Conservation (phyloP, 2,797 vertebrate species). For the Semotilus atromaculatus region DNA sequence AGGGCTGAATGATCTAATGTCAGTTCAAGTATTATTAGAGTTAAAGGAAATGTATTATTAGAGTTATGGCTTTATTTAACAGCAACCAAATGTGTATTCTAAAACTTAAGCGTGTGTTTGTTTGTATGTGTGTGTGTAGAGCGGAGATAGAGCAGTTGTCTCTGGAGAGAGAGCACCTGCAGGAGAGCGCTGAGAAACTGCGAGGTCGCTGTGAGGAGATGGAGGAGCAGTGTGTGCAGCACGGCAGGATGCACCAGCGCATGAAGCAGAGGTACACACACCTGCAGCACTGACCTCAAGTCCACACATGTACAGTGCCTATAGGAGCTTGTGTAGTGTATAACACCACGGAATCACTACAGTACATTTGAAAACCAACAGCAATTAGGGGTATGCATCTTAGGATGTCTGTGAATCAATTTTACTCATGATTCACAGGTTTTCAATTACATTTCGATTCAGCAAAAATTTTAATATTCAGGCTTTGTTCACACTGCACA, state of each 20-base stretch:
- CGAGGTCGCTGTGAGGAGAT: slow-evolving; percentile 84
- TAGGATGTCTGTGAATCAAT: neutral
- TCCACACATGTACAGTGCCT: slow-evolving; percentile 6
- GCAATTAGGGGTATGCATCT: neutral
- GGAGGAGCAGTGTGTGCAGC: slow-evolving; percentile 91
- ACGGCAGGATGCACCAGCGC: slow-evolving; percentile 88
- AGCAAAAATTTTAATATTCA: neutral
- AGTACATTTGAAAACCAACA: slow-evolving; percentile 15
- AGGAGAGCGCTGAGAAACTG: slow-evolving; percentile 82
- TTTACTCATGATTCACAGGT: neutral
- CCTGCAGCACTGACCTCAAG: slow-evolving; percentile 42
- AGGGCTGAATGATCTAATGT: neutral
- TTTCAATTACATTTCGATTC: neutral
- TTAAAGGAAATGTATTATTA: neutral
- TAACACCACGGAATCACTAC: neutral
- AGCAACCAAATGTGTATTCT: neutral
- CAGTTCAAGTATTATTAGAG: slow-evolving; percentile 13
- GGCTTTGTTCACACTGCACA: neutral
- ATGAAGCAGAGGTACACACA: slow-evolving; percentile 88
- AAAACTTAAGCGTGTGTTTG: slow-evolving; percentile 2
- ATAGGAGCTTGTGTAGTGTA: neutral
- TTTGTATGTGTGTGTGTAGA: slow-evolving; percentile 69
- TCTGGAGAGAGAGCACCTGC: slow-evolving; percentile 84
- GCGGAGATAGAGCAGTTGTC: slow-evolving; percentile 83
- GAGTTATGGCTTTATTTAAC: slow-evolving; percentile 2